Conservation (phyloP, 2,113 vertebrate species). For the Colius striatus region DNA sequence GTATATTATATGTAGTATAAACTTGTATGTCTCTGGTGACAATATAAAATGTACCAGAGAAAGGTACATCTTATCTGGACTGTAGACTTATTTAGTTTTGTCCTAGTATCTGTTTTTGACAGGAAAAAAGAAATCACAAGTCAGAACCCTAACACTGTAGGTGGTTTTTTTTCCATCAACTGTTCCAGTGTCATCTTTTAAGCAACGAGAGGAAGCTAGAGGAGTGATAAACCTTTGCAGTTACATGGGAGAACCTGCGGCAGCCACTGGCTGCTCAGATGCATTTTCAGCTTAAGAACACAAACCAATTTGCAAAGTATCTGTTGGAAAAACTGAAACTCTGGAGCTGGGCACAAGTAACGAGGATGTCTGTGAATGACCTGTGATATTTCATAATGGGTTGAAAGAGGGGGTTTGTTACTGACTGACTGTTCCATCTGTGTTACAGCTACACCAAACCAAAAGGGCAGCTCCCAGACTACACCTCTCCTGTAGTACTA, state of each 20-base stretch:
- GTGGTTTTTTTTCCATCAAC: neutral
- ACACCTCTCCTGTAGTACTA: slow-evolving; percentile 93
- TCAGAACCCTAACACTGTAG: neutral
- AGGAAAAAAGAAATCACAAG: neutral
- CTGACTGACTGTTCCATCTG: neutral
- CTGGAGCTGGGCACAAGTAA: fast-evolving
- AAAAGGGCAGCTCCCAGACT: slow-evolving; percentile 98
- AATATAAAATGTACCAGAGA: neutral
- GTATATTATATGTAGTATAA: neutral
- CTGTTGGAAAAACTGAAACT: neutral
- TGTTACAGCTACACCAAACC: slow-evolving; percentile 95
- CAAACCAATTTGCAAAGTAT: too few species aligned
- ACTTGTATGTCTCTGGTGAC: neutral
- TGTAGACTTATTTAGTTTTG: neutral
- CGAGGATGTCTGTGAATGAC: neutral
- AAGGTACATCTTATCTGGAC: neutral
- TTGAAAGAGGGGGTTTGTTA: neutral
- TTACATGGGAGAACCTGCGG: neutral
- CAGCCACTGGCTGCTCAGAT: neutral
- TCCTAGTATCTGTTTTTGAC: neutral
- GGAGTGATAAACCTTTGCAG: neutral
- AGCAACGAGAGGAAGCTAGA: neutral
- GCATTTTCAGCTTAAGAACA: neutral
- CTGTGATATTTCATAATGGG: neutral
- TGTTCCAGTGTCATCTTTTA: neutral